Evolutionary conservation across 2,888 invertebrate species (phyloP).

Genomic region (Neoscelio sp.): DNA sequence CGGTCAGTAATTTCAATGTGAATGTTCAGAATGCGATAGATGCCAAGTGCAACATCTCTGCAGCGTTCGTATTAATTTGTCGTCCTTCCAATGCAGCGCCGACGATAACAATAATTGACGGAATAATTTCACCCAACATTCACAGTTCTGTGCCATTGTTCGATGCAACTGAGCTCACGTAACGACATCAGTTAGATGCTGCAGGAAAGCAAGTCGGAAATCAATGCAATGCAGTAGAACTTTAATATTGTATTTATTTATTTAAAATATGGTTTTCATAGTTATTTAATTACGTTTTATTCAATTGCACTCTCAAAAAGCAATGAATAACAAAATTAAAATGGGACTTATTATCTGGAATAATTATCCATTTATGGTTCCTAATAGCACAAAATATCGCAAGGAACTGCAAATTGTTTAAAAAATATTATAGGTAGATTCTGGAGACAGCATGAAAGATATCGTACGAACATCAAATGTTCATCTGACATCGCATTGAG

Average conservation of each 20-base stretch:
- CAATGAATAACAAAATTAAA: too few relatives aligned
- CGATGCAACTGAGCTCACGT: slow-evolving; percentile 45
- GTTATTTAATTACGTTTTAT: too few relatives aligned
- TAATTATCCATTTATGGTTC: too few relatives aligned
- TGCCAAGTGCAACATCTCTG: slow-evolving; percentile 67
- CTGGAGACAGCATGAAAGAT: too few relatives aligned
- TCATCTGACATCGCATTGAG: too few relatives aligned
- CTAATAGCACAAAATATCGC: too few relatives aligned
- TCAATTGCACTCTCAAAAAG: too few relatives aligned
- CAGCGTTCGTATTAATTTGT: slow-evolving; percentile 65
- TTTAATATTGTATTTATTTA: slow-evolving; percentile 19
- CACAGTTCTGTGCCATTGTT: slow-evolving; percentile 54
- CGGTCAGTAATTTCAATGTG: slow-evolving; percentile 33
- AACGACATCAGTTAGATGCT: slow-evolving; percentile 61
- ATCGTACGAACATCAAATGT: too few relatives aligned
- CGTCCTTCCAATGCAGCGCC: slow-evolving; percentile 60
- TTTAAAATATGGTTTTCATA: not conserved
- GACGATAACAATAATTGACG: slow-evolving; percentile 67
- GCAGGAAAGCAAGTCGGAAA: slow-evolving; percentile 61
- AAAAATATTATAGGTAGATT: too few relatives aligned
- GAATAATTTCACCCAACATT: slow-evolving; percentile 64
- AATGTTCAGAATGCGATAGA: slow-evolving; percentile 44
- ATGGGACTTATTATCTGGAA: too few relatives aligned
- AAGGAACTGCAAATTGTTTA: too few relatives aligned
- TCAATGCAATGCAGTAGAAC: slow-evolving; percentile 36